Percentiles rank a stretch among this genome's conserved stretches.
Evolutionary conservation across 2,888 invertebrate genomes (phyloP).

Genomic region (Hedya salicella): DNA sequence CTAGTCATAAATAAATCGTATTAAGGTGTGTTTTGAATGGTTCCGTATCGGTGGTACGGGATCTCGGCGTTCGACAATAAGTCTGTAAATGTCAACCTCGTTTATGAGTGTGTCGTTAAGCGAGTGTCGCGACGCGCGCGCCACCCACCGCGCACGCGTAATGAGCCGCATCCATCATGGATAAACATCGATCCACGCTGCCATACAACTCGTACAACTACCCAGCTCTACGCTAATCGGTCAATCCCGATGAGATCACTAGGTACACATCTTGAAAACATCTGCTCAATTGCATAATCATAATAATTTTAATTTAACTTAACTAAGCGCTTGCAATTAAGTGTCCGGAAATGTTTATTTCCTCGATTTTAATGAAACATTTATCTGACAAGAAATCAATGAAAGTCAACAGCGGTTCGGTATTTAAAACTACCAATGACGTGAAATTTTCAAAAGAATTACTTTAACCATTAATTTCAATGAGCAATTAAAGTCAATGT

Average conservation of each 20-base stretch:
- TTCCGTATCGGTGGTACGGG: constrained; percentile 68
- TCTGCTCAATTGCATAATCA: neutral
- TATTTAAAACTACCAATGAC: constrained; percentile 44
- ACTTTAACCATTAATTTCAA: constrained; percentile 52
- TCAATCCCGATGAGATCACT: constrained; percentile 8
- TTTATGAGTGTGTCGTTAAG: constrained; percentile 72
- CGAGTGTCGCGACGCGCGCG: constrained; percentile 53
- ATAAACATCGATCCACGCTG: constrained; percentile 69
- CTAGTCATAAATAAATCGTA: constrained; percentile 79
- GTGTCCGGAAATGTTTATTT: constrained; percentile 12
- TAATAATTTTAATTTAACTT: neutral
- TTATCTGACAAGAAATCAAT: constrained; percentile 20
- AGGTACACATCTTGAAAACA: neutral
- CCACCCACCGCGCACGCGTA: constrained; percentile 75
- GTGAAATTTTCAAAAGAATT: constrained; percentile 50
- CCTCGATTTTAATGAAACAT: constrained; percentile 18
- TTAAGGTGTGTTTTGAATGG: constrained; percentile 73
- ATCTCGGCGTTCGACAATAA: constrained; percentile 73
- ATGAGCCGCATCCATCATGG: constrained; percentile 77
- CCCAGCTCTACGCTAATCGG: constrained; percentile 46
- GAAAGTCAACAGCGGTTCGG: constrained; percentile 8
- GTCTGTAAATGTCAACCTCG: constrained; percentile 65
- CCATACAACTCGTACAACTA: too few species aligned
- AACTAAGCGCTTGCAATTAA: neutral
- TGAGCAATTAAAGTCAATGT: constrained; percentile 50